These are phyloP conservation scores for Macrocentrus cingulum DNA, from an alignment of 1,140 invertebrate species.

Conservation along the genomic window DNA sequence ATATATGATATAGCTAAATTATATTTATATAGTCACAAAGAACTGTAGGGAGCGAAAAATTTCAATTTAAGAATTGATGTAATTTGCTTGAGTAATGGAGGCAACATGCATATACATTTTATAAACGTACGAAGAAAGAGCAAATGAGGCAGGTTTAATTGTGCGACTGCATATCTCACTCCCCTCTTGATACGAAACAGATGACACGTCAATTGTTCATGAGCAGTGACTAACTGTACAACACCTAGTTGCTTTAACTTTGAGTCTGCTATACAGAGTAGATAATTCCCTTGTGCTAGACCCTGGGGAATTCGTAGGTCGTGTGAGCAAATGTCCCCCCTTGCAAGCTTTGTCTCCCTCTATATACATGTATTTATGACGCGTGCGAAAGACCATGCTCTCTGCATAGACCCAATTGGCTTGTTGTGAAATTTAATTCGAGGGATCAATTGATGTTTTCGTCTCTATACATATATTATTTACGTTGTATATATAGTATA, in stretches of 20 bases:
- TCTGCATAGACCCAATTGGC: constrained; percentile 30
- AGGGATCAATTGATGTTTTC: constrained; percentile 24
- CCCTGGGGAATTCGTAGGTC: constrained; percentile 33
- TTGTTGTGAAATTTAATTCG: constrained; percentile 40
- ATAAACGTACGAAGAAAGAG: too few relatives aligned
- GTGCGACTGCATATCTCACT: constrained; percentile 3
- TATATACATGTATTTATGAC: constrained; percentile 2
- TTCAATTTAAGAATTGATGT: too few relatives aligned
- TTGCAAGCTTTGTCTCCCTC: constrained; percentile 19
- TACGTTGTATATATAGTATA: too few relatives aligned
- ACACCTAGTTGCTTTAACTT: constrained; percentile 39
- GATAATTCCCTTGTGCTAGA: constrained; percentile 37
- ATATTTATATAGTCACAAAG: too few relatives aligned
- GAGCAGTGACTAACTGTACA: constrained; percentile 36
- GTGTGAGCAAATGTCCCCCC: constrained; percentile 16
- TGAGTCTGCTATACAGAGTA: constrained; percentile 30
- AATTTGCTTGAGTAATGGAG: too few relatives aligned
- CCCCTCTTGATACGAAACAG: constrained; percentile 25
- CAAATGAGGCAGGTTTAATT: constrained; percentile 5
- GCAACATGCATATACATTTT: too few relatives aligned
- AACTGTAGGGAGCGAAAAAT: too few relatives aligned
- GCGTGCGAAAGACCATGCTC: constrained; percentile 11
- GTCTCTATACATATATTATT: background rate
- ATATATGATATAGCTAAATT: too few relatives aligned
- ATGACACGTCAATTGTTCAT: constrained; percentile 38